Percentiles rank a stretch among this genome's conserved stretches.
Evolutionary conservation across 2,888 invertebrate genomes (phyloP).

Genomic region (Nasonia oneida): DNA sequence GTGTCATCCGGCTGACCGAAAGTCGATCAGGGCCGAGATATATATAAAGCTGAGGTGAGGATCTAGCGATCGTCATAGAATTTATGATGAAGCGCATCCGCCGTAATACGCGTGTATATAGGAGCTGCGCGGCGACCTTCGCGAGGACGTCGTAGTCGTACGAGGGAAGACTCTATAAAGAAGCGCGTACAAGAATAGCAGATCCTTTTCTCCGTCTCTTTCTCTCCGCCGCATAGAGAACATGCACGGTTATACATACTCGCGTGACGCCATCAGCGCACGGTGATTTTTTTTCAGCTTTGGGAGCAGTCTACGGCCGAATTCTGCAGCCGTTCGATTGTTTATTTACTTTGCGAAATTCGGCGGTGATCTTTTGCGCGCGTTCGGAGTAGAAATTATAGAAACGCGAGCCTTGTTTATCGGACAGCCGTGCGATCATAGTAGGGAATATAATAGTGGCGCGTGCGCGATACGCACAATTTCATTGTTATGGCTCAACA

Average conservation of each 20-base stretch:
- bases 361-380: not conserved
- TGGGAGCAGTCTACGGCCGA: not conserved
- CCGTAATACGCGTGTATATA: not conserved
- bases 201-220: conserved; percentile 8
- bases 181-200: not conserved
- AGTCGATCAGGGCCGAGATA: conserved; percentile 51
- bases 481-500: not conserved
- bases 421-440: not conserved
- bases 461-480: not conserved
- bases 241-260: not conserved
- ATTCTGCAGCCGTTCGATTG: conserved; percentile 5
- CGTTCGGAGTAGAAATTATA: not conserved
- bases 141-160: conserved; percentile 19
- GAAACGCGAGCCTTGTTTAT: not conserved
- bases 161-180: conserved; percentile 52
- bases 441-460: not conserved
- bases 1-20: conserved; percentile 16
- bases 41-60: not conserved
- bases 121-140: conserved; percentile 30
- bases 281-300: not conserved
- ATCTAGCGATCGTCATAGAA: conserved; percentile 46
- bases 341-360: not conserved
- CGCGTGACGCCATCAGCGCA: conserved; percentile 1
- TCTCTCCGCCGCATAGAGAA: not conserved
- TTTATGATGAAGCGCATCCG: conserved; percentile 52